A percentile compares a stretch with the other conserved stretches of the same genome.
Conservation (phyloP, 2,113 vertebrate genomes). For the Pseudorhombus dupliciocellatus region DNA sequence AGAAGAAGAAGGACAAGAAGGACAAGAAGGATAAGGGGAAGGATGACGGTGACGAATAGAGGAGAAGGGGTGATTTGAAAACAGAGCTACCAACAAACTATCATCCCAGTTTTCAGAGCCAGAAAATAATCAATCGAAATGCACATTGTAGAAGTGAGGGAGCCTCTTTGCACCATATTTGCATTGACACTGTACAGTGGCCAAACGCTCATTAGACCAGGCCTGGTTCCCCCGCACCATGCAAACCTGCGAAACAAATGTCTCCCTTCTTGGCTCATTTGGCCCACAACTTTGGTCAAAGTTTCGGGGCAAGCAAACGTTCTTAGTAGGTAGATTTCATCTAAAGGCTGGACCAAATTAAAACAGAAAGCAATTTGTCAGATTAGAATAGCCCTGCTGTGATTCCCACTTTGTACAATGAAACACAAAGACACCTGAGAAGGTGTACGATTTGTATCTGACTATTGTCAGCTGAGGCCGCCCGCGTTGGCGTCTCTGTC, state of each 20-base stretch:
- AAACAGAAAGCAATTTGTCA: slow-evolving; percentile 49
- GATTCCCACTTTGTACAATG: slow-evolving; percentile 56
- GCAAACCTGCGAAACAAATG: slow-evolving; percentile 49
- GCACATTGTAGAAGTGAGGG: slow-evolving; percentile 58
- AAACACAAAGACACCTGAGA: slow-evolving; percentile 53
- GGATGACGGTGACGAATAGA: slow-evolving; percentile 93
- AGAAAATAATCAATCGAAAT: slow-evolving; percentile 72
- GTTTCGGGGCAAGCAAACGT: slow-evolving; percentile 27
- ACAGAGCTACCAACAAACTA: slow-evolving; percentile 69
- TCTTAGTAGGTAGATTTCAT: slow-evolving; percentile 30
- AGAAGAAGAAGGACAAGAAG: slow-evolving; percentile 92
- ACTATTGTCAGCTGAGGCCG: slow-evolving; percentile 56
- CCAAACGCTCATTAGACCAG: slow-evolving; percentile 60
- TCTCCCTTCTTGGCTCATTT: slow-evolving; percentile 39
- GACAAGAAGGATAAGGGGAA: slow-evolving; percentile 91
- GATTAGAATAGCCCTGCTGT: slow-evolving; percentile 54
- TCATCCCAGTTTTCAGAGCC: slow-evolving; percentile 65
- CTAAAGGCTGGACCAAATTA: slow-evolving; percentile 67
- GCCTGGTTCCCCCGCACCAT: slow-evolving; percentile 37
- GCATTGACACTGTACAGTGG: slow-evolving; percentile 69
- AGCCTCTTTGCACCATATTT: slow-evolving; percentile 61
- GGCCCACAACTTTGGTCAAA: slow-evolving; percentile 31
- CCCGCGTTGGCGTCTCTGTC: slow-evolving; percentile 60
- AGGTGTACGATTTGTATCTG: slow-evolving; percentile 64
- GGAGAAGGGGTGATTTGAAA: slow-evolving; percentile 51